phyloP scores from a whole-genome alignment of 2,888 invertebrate species.

The Ethmia dodecea region DNA sequence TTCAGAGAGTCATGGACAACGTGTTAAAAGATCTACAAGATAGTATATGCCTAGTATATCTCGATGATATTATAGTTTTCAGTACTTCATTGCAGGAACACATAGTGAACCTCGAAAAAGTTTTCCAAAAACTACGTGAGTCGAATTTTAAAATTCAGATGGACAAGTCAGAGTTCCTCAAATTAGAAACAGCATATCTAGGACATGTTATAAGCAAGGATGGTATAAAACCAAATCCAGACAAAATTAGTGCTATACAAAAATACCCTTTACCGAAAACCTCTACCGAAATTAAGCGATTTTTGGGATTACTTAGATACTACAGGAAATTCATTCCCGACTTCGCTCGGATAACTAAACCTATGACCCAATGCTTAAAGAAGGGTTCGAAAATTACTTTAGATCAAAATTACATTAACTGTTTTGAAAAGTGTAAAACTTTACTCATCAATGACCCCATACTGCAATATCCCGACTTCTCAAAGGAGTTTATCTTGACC shows the following conservation, averaged over 20 bases:
- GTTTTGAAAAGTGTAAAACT: slow-evolving; percentile 16
- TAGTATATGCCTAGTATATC: slow-evolving; percentile 19
- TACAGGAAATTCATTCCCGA: neutral
- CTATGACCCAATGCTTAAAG: neutral
- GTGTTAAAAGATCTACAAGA: slow-evolving; percentile 20
- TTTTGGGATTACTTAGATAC: slow-evolving; percentile 10
- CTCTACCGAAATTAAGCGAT: slow-evolving; percentile 10
- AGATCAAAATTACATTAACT: neutral
- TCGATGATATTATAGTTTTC: slow-evolving; percentile 32
- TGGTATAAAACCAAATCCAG: slow-evolving; percentile 14
- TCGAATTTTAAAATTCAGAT: slow-evolving; percentile 22
- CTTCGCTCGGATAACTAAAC: neutral
- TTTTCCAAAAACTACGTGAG: slow-evolving; percentile 20
- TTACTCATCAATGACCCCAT: slow-evolving; percentile 28
- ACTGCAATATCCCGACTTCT: slow-evolving; percentile 22
- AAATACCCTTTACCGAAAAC: slow-evolving; percentile 8
- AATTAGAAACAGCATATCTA: slow-evolving; percentile 1
- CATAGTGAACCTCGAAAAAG: slow-evolving; percentile 19
- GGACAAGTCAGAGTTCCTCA: slow-evolving; percentile 26
- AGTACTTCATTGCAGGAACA: slow-evolving; percentile 25
- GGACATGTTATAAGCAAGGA: slow-evolving; percentile 11
- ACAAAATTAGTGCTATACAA: slow-evolving; percentile 6
- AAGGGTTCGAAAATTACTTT: neutral
- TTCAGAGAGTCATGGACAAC: slow-evolving; percentile 27
- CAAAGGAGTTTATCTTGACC: slow-evolving; percentile 5